phyloP scores from a whole-genome alignment of 2,797 vertebrate species.

The Channallabes apus region DNA sequence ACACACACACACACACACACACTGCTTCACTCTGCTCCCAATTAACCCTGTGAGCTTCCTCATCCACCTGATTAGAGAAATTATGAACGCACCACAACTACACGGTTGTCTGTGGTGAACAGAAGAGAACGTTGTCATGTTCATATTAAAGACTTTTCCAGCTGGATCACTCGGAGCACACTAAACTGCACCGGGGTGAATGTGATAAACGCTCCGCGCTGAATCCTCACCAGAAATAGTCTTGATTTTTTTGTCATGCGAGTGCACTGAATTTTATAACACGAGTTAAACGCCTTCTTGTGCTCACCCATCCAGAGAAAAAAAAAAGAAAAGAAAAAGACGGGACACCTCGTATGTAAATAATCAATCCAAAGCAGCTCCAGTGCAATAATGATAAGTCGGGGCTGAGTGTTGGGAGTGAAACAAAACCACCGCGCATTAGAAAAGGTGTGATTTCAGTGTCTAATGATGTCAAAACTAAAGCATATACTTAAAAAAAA shows the following conservation, averaged over 20 bases:
- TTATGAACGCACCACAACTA: constrained; percentile 65
- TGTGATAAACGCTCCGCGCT: constrained; percentile 29
- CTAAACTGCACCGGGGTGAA: constrained; percentile 25
- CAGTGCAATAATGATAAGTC: constrained; percentile 24
- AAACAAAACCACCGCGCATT: background rate
- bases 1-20: constrained; percentile 65
- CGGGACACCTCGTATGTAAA: constrained; percentile 33
- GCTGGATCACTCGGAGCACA: constrained; percentile 15
- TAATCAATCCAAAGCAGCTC: constrained; percentile 34
- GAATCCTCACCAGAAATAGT: background rate
- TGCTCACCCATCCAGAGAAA: constrained; percentile 32
- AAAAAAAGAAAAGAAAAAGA: background rate
- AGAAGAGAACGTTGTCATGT: constrained; percentile 35
- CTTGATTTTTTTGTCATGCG: constrained; percentile 8
- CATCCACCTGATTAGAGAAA: constrained; percentile 76
- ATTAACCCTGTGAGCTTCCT: constrained; percentile 75
- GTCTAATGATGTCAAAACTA: background rate
- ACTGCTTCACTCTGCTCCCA: constrained; percentile 69
- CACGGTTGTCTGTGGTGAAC: background rate
- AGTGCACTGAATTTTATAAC: constrained; percentile 24
- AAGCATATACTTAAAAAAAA: background rate
- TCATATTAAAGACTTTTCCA: constrained; percentile 53
- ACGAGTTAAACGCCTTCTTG: constrained; percentile 22
- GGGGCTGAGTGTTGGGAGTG: background rate
- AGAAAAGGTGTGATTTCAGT: constrained; percentile 7